Base-by-base conservation (phyloP, 2,113 vertebrate genomes). In the Entomyzon cyanotis region DNA sequence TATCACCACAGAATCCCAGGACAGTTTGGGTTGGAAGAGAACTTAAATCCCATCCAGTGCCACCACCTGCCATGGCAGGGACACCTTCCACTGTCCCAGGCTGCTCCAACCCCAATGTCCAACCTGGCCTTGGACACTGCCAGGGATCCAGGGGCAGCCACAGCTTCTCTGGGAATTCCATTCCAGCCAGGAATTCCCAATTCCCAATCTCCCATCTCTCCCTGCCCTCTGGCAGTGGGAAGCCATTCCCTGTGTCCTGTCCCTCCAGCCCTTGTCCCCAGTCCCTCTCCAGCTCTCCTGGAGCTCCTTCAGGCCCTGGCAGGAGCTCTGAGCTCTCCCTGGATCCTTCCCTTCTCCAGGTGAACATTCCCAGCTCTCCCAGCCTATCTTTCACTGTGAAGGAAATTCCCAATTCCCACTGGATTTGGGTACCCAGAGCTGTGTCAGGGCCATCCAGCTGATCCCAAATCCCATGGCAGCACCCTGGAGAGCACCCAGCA, bases 41-140 rank as follows among this genome's bases (percentile, higher is more conserved):
- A 0, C 2, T 27, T 31, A 41, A 84, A 39, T 2, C 17, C 27
- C 25, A 49, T 0, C 47, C 17, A 1, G 0, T 3, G 0, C 10
- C 55, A 10, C 1, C 28, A n/a, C 20, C 21, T n/a, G 7, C n/a
- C 56, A 20, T 24, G 15, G n/a, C 65, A 63, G 47, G 56, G 65
- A 63, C 56, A n/a, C 16, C 58, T 79, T 1, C 65, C 65, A 31
- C 30, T 24, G 6, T 16, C 41, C 56, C 64, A 70, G 55, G 46
- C 0, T 37, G 55, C 39, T 73, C 68, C 65, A 17, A 1, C 5
- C 44, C 28, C 20, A 5, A 17, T 44, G 42, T 28, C 59, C 83
- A 68, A 0, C 63, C 73, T 20, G 33, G 39, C 47, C 63, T 39
- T 4, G 55, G 33, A 0, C 39, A 60, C 12, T 86, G 0, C 73